A percentile compares a stretch with the other conserved stretches of the same genome.
phyloP scores from a whole-genome alignment of 2,888 invertebrate genomes.

The Drosophila mercatorum region DNA sequence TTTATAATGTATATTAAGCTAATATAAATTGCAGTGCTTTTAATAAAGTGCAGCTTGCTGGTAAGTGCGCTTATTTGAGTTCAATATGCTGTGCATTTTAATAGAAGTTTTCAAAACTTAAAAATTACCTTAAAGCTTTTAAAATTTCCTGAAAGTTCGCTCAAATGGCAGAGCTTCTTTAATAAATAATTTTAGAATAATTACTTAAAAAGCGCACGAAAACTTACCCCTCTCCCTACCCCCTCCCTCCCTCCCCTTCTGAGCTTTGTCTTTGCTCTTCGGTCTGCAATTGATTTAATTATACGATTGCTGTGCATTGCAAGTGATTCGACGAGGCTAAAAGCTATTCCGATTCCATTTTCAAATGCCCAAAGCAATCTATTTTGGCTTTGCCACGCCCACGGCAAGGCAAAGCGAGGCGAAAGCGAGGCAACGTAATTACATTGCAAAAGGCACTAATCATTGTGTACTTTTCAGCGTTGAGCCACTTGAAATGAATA shows the following conservation, averaged over 20 bases:
- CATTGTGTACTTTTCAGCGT: constrained; percentile 37
- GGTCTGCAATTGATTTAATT: constrained; percentile 66
- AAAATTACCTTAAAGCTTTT: too few species aligned
- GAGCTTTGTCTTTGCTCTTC: constrained; percentile 20
- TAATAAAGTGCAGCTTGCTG: too few species aligned
- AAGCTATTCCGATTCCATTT: constrained; percentile 30
- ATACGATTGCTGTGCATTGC: constrained; percentile 48
- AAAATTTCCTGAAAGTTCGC: too few species aligned
- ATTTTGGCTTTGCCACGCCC: constrained; percentile 9
- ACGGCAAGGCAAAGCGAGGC: background rate
- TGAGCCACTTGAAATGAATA: constrained; percentile 14
- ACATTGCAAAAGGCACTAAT: constrained; percentile 32
- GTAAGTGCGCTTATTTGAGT: too few species aligned
- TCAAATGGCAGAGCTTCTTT: too few species aligned
- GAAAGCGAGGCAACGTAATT: constrained; percentile 44
- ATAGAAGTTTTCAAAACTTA: too few species aligned
- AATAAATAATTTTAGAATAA: too few species aligned
- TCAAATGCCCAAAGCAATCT: constrained; percentile 15
- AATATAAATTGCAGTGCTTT: too few species aligned
- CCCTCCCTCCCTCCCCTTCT: background rate
- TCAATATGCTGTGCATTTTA: too few species aligned
- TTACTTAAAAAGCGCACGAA: too few species aligned
- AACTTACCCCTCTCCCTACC: background rate
- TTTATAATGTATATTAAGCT: too few species aligned
- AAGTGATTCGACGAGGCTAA: constrained; percentile 47